These are phyloP conservation scores for Lanistes nyassanus DNA, from an alignment of 1,140 invertebrate genomes.

Conservation along the genomic window DNA sequence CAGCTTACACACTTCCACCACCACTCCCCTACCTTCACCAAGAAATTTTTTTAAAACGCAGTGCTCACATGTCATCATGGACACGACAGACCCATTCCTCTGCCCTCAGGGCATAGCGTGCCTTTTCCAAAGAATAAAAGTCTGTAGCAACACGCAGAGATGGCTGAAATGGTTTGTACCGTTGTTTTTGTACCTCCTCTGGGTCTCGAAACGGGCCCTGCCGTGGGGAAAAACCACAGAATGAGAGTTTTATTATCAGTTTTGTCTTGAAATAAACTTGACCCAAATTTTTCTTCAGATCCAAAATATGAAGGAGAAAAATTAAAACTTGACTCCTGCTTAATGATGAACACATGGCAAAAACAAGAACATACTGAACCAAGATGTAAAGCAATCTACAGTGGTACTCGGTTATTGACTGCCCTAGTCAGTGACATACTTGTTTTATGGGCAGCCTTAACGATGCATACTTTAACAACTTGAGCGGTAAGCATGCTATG, in stretches of 20 bases:
- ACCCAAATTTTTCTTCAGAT: not conserved
- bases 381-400: too few relatives aligned
- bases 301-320: not conserved
- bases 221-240: not conserved
- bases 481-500: too few relatives aligned
- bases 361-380: too few relatives aligned
- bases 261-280: not conserved
- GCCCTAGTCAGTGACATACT: too few relatives aligned
- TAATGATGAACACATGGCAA: too few relatives aligned
- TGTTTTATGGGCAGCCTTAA: too few relatives aligned
- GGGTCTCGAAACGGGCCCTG: conserved; percentile 67
- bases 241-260: not conserved
- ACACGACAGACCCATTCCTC: conserved; percentile 64
- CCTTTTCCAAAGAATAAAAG: conserved; percentile 62
- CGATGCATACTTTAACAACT: too few relatives aligned
- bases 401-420: too few relatives aligned
- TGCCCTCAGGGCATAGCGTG: conserved; percentile 58
- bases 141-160: conserved; percentile 62
- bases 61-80: conserved; percentile 64
- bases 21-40: not conserved
- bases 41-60: not conserved
- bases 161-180: conserved; percentile 66
- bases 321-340: too few relatives aligned
- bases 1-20: too few relatives aligned
- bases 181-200: conserved; percentile 61